Percentiles rank a stretch among this genome's conserved stretches.
phyloP scores from a whole-genome alignment of 92 coral and sea anemone species.

The Siderastrea siderea region DNA sequence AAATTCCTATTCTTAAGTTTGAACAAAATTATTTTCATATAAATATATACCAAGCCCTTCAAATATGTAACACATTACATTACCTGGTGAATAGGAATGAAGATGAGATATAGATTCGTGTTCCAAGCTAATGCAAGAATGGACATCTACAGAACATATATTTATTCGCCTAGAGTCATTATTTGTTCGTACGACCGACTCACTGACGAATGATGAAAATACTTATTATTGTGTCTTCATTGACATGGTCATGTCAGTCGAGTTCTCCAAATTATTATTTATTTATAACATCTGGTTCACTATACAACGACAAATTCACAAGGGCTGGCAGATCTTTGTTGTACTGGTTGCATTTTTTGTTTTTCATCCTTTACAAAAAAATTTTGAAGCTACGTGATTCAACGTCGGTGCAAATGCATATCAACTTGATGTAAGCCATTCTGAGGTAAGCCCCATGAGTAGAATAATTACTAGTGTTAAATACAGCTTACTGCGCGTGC shows the following conservation, averaged over 20 bases:
- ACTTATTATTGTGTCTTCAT: slow-evolving; percentile 14
- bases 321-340: background rate
- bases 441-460: slow-evolving; percentile 9
- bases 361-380: no score
- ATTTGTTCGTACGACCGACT: background rate
- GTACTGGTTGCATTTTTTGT: background rate
- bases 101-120: no score
- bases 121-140: background rate
- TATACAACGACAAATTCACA: background rate
- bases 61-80: no score
- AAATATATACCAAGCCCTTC: no score
- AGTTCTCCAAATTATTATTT: slow-evolving; percentile 25
- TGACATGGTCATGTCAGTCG: background rate
- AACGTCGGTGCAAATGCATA: background rate
- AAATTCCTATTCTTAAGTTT: no score
- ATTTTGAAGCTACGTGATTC: no score
- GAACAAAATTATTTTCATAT: no score
- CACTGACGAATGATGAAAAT: no score
- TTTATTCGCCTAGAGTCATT: background rate
- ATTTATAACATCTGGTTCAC: slow-evolving; percentile 32
- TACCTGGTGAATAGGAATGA: no score
- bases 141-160: background rate
- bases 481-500: background rate
- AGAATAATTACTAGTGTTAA: background rate
- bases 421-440: background rate